A percentile compares a stretch with the other conserved stretches of the same genome.
phyloP scores from a whole-genome alignment of 1,140 invertebrate species.

The Mamestra configurata region DNA sequence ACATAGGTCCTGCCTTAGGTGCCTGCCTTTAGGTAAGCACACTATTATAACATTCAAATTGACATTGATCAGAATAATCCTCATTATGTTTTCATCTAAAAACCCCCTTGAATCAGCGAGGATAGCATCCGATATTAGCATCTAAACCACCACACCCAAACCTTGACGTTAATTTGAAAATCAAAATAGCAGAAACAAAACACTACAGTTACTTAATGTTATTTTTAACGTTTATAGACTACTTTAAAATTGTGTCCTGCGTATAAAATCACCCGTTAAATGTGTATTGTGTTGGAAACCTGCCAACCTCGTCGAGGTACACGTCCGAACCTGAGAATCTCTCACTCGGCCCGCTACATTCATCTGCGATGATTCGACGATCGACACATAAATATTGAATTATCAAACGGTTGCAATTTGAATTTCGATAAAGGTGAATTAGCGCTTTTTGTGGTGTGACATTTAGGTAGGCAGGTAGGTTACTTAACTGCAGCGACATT shows the following conservation, averaged over 20 bases:
- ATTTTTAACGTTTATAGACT: constrained; percentile 81
- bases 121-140: constrained; percentile 26
- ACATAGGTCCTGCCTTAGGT: too few species aligned
- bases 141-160: constrained; percentile 29
- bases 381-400: constrained; percentile 78
- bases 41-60: not conserved
- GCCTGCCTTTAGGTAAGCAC: too few species aligned
- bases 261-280: constrained; percentile 83
- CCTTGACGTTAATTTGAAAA: constrained; percentile 53
- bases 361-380: constrained; percentile 70
- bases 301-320: constrained; percentile 71
- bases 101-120: not conserved
- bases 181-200: constrained; percentile 59
- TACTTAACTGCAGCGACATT: too few species aligned
- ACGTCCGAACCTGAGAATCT: constrained; percentile 78
- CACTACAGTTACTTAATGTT: constrained; percentile 69
- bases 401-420: constrained; percentile 59
- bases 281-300: constrained; percentile 79
- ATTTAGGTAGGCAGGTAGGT: not conserved
- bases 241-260: constrained; percentile 84
- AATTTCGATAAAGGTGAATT: constrained; percentile 9
- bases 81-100: not conserved
- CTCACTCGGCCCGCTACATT: constrained; percentile 68
- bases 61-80: not conserved
- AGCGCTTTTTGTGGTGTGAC: not conserved